phyloP scores from a whole-genome alignment of 2,113 vertebrate species.

The Aldabrachelys gigantea region DNA sequence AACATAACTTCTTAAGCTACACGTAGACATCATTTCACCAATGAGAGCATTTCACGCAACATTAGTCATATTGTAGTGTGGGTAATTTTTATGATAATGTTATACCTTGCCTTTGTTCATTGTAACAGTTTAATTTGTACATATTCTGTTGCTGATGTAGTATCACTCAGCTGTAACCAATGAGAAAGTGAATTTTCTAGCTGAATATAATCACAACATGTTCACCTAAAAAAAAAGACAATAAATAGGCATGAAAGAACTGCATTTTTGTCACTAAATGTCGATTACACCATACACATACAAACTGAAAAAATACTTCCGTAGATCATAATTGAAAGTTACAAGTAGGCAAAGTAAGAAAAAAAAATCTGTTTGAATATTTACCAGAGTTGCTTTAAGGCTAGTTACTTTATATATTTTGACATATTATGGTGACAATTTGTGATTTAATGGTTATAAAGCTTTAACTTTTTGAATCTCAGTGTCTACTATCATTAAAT shows the following conservation, averaged over 20 bases:
- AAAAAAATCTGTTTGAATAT: neutral
- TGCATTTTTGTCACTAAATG: neutral
- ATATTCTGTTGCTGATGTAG: slow-evolving; percentile 53
- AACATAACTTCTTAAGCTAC: slow-evolving; percentile 68
- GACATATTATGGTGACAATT: neutral
- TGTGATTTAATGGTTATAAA: neutral
- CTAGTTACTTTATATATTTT: neutral
- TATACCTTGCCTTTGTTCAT: slow-evolving; percentile 50
- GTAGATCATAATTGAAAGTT: neutral
- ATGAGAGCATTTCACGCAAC: slow-evolving; percentile 73
- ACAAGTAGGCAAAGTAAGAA: fast-evolving
- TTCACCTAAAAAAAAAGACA: neutral
- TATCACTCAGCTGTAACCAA: slow-evolving; percentile 45
- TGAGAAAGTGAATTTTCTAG: neutral
- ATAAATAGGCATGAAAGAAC: neutral
- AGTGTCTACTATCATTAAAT: neutral
- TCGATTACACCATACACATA: neutral
- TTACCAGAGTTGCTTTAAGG: neutral
- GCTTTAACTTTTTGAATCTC: neutral
- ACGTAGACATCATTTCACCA: slow-evolving; percentile 63
- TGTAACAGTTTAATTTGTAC: slow-evolving; percentile 68
- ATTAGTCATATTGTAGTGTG: slow-evolving; percentile 69
- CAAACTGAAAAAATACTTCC: neutral
- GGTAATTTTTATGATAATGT: slow-evolving; percentile 66
- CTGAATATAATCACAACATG: neutral